phyloP scores from a whole-genome alignment of 2,888 invertebrate genomes.

The Megastigmus dorsalis region DNA sequence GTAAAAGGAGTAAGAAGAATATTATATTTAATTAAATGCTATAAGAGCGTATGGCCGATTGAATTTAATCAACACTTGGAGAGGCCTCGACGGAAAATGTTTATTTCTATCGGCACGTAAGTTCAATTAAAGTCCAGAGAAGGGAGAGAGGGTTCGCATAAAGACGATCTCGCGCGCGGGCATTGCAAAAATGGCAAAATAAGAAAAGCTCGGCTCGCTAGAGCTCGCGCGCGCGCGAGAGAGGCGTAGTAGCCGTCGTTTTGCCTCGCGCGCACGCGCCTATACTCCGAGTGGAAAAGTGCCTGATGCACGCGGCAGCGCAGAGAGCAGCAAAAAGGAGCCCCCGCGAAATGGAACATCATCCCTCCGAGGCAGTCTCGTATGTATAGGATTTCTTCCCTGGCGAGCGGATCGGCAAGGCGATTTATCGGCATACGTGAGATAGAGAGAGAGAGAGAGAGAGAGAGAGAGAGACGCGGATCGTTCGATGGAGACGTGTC shows the following conservation, averaged over 20 bases:
- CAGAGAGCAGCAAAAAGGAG: constrained; percentile 2
- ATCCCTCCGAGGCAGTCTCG: background rate
- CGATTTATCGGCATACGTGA: constrained; percentile 34
- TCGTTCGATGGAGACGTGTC: constrained; percentile 43
- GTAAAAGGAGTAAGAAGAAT: no score
- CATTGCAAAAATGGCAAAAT: no score
- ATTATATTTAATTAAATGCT: no score
- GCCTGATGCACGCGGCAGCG: background rate
- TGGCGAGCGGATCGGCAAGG: background rate
- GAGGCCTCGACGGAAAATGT: background rate
- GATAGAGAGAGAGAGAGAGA: background rate
- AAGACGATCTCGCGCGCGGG: background rate
- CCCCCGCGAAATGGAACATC: constrained; percentile 16
- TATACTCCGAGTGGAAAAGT: background rate
- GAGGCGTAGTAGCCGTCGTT: background rate
- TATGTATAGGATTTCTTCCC: background rate
- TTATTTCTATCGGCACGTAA: background rate
- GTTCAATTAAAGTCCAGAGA: constrained; percentile 18
- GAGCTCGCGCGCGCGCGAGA: background rate
- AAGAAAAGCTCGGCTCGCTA: background rate
- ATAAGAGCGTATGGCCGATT: no score
- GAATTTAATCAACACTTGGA: constrained; percentile 13
- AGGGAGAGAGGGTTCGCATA: no score
- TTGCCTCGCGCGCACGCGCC: background rate
- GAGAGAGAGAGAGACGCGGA: no score